Evolutionary conservation across 2,797 vertebrate genomes (phyloP).

Genomic region (Alca torda): DNA sequence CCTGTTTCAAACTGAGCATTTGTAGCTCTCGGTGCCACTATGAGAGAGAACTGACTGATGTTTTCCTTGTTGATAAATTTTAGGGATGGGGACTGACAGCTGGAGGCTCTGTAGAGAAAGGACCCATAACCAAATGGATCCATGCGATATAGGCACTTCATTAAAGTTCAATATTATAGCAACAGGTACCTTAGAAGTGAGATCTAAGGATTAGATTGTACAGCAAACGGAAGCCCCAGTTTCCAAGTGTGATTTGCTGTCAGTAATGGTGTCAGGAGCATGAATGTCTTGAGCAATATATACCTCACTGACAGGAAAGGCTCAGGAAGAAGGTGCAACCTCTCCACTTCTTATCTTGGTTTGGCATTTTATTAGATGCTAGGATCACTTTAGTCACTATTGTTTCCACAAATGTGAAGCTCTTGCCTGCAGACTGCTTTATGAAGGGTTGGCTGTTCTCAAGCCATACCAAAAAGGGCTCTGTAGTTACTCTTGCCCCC

Average conservation of each 20-base stretch:
- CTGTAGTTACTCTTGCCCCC: not conserved
- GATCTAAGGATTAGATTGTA: not conserved
- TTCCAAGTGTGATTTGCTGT: not conserved
- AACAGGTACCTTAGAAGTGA: not conserved
- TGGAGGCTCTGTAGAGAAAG: not conserved
- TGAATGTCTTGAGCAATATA: not conserved
- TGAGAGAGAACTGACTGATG: not conserved
- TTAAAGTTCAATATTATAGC: not conserved
- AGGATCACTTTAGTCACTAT: not conserved
- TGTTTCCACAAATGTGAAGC: not conserved
- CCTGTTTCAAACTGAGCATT: not conserved
- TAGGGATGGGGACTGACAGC: not conserved
- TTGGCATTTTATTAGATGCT: slow-evolving; percentile 4
- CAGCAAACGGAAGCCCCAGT: not conserved
- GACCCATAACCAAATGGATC: not conserved
- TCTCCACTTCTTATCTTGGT: not conserved
- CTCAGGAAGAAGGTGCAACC: not conserved
- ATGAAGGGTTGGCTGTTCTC: not conserved
- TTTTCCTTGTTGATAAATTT: not conserved
- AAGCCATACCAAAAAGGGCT: not conserved
- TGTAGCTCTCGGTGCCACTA: fast-evolving
- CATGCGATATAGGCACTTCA: not conserved
- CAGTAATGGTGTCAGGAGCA: not conserved
- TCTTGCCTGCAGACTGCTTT: not conserved
- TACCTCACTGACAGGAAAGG: not conserved